These are phyloP conservation scores for Cecidostiba fungosa DNA, from an alignment of 2,888 invertebrate species.

Conservation along the genomic window DNA sequence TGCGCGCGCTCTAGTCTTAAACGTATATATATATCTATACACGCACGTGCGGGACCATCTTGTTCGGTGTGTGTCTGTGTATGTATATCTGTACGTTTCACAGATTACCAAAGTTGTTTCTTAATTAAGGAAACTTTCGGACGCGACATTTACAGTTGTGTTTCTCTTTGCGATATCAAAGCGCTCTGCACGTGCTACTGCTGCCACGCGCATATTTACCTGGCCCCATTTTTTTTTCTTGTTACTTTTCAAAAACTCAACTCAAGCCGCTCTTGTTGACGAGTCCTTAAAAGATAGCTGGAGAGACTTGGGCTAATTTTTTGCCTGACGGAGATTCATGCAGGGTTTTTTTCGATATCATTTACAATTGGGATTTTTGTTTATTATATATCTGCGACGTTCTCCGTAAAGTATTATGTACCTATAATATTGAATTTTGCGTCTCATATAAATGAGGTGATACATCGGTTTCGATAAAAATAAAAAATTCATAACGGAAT, in stretches of 20 bases:
- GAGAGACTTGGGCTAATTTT: background rate
- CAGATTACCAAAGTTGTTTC: conserved; percentile 56
- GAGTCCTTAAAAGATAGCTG: conserved; percentile 14
- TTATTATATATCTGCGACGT: too few relatives aligned
- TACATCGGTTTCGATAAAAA: background rate
- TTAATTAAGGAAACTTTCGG: conserved; percentile 57
- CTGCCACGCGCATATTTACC: conserved; percentile 32
- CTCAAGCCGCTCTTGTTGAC: background rate
- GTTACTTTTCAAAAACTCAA: conserved; percentile 8
- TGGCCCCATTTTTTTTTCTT: conserved; percentile 45
- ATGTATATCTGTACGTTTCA: conserved; percentile 26
- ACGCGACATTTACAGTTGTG: conserved; percentile 41
- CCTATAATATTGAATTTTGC: too few relatives aligned
- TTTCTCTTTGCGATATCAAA: conserved; percentile 44
- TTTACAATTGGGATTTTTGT: too few relatives aligned
- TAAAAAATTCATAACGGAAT: background rate
- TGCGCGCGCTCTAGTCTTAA: background rate
- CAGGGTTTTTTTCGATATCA: background rate
- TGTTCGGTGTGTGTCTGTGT: background rate
- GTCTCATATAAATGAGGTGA: too few relatives aligned
- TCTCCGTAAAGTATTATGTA: too few relatives aligned
- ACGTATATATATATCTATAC: background rate
- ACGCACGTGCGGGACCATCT: background rate
- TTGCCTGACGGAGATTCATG: background rate
- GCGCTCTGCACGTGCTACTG: background rate